Evolutionary conservation across 2,888 invertebrate genomes (phyloP), one percentile per base, ranked within the genome.

Genomic region (Leptogaster cylindrica): DNA sequence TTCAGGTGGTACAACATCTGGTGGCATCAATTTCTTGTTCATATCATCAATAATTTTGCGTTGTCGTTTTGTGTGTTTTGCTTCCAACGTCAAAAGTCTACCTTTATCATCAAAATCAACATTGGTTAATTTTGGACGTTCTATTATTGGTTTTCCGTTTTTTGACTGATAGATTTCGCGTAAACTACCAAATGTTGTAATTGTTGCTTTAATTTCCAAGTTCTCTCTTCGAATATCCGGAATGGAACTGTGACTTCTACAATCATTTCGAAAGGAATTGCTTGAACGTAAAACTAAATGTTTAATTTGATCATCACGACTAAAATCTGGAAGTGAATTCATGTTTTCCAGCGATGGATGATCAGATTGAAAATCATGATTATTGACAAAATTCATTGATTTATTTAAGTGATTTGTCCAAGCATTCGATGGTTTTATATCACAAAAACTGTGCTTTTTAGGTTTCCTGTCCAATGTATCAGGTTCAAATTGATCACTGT

Each of bases 401-500:
- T 82, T 79, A 67, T 81, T 82, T 41, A 86, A 75, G 0, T 86
- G 86, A 74, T 86, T 86, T 1, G 84, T 79, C 76, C 82, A 86
- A 12, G 83, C 83, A 61, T 77, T 80, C 1, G 71, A 46, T 2
- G 67, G 71, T 0, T 71, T 68, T 5, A 81, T 77, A 68, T 79
- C 81, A 39, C 83, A 82, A 70, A 83, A 79, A 70, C 83, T 84
- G 44, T 84, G 77, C 72, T 85, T 86, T 77, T 83, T 86, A 44
- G 89, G 88, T 76, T 92, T 92, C 23, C 93, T 84, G 75, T 93
- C 93, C 66, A 93, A 82, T 0, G 93, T 93, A 72, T 93, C 93
- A 0, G 93, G 92, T 77, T 93, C 93, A 74, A 92, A 93, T 65
- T 88, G 88, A 73, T 91, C 91, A 1, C 91, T 91, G 39, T 81